Evolutionary conservation across 2,888 invertebrate genomes (phyloP).

Genomic region (Dicranocentrus wangi): DNA sequence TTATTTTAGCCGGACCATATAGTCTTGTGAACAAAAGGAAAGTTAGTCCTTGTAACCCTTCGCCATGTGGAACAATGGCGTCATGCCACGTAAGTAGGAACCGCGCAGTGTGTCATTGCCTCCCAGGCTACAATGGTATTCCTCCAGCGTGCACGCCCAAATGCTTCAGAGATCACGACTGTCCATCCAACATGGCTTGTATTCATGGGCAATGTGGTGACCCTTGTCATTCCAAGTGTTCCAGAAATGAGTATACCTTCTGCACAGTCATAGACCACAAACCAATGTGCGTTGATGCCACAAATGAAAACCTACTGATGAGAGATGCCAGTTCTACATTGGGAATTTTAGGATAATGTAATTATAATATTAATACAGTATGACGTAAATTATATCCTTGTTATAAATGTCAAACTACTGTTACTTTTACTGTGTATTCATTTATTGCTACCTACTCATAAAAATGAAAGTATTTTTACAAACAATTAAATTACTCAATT

Average conservation of each 20-base stretch:
- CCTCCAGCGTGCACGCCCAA: conserved; percentile 73
- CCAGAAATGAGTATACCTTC: conserved; percentile 72
- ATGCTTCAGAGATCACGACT: conserved; percentile 72
- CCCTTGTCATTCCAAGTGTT: conserved; percentile 72
- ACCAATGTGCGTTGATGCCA: conserved; percentile 72
- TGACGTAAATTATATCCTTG: background rate
- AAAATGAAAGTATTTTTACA: no score
- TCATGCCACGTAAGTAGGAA: conserved; percentile 70
- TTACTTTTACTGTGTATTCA: no score
- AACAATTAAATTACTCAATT: no score
- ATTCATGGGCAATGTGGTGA: conserved; percentile 72
- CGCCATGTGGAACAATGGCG: conserved; percentile 72
- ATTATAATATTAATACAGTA: background rate
- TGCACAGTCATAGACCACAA: conserved; percentile 71
- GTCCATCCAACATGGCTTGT: conserved; percentile 71
- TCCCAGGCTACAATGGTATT: conserved; percentile 70
- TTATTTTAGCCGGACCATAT: conserved; percentile 69
- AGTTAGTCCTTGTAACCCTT: conserved; percentile 71
- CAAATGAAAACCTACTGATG: conserved; percentile 69
- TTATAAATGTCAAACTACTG: no score
- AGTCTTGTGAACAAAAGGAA: conserved; percentile 71
- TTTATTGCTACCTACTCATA: no score
- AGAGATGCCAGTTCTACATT: conserved; percentile 61
- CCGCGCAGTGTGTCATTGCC: conserved; percentile 72
- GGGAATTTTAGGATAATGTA: conserved; percentile 29